Evolutionary conservation across 2,888 invertebrate species (phyloP).

Genomic region (Barypeithes pellucidus): DNA sequence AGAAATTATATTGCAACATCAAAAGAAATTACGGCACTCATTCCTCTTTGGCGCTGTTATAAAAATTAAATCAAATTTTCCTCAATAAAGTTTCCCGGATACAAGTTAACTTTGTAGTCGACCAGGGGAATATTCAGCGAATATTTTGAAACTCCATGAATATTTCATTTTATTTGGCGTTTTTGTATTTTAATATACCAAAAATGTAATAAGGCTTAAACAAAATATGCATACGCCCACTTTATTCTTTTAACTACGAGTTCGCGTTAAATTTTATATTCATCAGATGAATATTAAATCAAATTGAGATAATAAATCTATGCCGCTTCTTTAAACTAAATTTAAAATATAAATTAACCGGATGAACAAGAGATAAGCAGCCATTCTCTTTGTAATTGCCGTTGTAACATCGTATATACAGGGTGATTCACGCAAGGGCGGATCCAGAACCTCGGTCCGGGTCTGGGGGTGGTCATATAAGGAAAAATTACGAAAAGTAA

Average conservation of each 20-base stretch:
- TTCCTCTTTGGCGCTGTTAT: constrained; percentile 70
- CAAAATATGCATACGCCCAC: constrained; percentile 42
- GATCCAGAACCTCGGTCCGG: too few species aligned
- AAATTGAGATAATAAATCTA: too few species aligned
- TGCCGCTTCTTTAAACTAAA: too few species aligned
- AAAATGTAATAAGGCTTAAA: constrained; percentile 48
- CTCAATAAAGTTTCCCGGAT: constrained; percentile 71
- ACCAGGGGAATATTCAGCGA: constrained; percentile 60
- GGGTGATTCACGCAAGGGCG: too few species aligned
- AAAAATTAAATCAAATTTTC: constrained; percentile 72
- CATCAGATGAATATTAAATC: not conserved
- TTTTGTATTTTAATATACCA: constrained; percentile 55
- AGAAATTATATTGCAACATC: constrained; percentile 71
- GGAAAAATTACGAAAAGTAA: too few species aligned
- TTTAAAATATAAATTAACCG: too few species aligned
- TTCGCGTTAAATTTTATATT: constrained; percentile 16
- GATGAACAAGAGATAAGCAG: too few species aligned
- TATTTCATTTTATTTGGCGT: constrained; percentile 55
- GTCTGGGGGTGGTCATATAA: too few species aligned
- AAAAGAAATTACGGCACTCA: constrained; percentile 72
- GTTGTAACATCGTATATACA: too few species aligned
- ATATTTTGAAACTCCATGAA: constrained; percentile 54
- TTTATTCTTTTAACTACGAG: constrained; percentile 10
- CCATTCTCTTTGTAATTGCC: too few species aligned
- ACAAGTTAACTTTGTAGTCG: constrained; percentile 67